A percentile compares a stretch with the other conserved stretches of the same genome.
phyloP scores from a whole-genome alignment of 2,113 vertebrate species.

The Crotalus helleri region DNA sequence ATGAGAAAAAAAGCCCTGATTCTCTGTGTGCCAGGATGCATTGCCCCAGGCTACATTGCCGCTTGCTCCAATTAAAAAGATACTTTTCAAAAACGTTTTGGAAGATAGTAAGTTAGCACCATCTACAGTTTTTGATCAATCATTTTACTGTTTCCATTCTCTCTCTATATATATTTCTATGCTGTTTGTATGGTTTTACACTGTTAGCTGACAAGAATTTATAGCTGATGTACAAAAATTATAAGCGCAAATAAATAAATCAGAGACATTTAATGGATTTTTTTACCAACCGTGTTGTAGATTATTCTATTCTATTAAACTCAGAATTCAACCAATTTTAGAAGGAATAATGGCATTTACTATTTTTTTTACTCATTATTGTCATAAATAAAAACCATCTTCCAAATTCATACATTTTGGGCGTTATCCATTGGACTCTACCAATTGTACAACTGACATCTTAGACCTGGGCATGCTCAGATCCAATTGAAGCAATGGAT shows the following conservation, averaged over 20 bases:
- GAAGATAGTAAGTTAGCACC: background rate
- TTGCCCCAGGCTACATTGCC: no score
- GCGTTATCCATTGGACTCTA: background rate
- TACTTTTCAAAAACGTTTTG: background rate
- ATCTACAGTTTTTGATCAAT: background rate
- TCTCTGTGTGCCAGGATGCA: no score
- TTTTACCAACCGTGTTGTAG: background rate
- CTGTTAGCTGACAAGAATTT: background rate
- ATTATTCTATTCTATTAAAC: background rate
- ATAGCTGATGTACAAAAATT: background rate
- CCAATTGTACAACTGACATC: background rate
- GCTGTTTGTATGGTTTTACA: background rate
- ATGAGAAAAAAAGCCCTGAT: no score
- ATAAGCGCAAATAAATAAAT: background rate
- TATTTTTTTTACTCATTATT: background rate
- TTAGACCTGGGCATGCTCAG: background rate
- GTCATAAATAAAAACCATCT: background rate
- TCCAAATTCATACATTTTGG: background rate
- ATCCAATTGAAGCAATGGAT: background rate
- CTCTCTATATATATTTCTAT: background rate
- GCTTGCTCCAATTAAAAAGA: no score
- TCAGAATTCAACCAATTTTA: background rate
- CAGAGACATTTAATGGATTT: background rate
- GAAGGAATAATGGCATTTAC: background rate
- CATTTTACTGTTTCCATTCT: background rate